Conservation (phyloP, 2,888 invertebrate genomes). For the Frankliniella intonsa region DNA sequence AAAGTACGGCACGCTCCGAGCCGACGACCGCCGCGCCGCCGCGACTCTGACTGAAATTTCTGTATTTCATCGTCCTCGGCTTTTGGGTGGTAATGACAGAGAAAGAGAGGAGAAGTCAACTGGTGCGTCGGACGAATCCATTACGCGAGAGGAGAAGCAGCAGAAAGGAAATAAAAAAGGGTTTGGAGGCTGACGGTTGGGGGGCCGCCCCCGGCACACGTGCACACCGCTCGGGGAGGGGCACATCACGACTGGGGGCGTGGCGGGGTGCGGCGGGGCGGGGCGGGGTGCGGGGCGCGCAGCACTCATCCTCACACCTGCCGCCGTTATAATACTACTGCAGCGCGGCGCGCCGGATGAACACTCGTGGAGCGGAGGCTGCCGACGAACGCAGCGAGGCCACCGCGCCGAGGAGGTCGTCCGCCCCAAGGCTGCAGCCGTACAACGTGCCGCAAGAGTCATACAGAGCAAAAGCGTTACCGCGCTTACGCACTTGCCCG, state of each 20-base stretch:
- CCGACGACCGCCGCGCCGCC: not conserved
- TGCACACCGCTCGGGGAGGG: not conserved
- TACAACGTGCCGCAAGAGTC: not conserved
- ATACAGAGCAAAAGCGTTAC: too few species aligned
- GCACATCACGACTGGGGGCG: not conserved
- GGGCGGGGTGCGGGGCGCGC: not conserved
- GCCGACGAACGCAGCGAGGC: not conserved
- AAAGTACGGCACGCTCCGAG: not conserved
- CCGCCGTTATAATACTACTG: not conserved
- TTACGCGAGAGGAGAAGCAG: not conserved
- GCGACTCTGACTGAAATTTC: not conserved
- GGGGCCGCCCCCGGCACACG: not conserved
- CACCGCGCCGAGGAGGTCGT: too few species aligned
- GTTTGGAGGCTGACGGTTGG: too few species aligned
- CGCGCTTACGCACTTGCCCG: too few species aligned
- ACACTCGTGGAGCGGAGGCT: not conserved
- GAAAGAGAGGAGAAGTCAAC: not conserved
- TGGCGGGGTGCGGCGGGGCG: not conserved
- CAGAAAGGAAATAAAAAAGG: too few species aligned
- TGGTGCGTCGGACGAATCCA: not conserved
- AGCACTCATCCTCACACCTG: not conserved
- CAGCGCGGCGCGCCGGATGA: too few species aligned
- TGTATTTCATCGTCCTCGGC: not conserved
- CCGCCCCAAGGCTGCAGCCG: not conserved
- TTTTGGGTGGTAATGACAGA: not conserved